Evolutionary conservation across 1,140 invertebrate genomes (phyloP).

Genomic region (Lordiphosa stackelbergi): DNA sequence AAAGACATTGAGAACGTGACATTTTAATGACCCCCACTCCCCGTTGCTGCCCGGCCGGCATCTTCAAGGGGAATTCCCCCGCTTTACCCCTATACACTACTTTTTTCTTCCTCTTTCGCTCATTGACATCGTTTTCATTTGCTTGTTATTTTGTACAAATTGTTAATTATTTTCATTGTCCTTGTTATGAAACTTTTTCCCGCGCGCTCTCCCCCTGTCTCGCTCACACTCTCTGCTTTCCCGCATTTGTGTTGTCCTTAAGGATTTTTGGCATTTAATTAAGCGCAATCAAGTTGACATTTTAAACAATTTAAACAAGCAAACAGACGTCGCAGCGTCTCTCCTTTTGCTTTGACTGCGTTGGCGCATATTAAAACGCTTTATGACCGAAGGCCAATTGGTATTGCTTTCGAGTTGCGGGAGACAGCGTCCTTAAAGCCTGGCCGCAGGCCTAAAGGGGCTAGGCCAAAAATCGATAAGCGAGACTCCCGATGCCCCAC

Average conservation of each 20-base stretch:
- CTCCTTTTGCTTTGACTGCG: constrained; percentile 34
- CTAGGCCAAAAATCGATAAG: constrained; percentile 57
- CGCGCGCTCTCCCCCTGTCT: not conserved
- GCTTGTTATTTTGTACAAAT: constrained; percentile 57
- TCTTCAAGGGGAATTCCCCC: constrained; percentile 1
- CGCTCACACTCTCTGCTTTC: not conserved
- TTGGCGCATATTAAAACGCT: constrained; percentile 68
- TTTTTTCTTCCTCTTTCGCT: constrained; percentile 23
- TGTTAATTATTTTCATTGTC: constrained; percentile 73
- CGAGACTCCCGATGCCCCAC: constrained; percentile 4
- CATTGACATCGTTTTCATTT: constrained; percentile 56
- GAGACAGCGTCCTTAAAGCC: constrained; percentile 23
- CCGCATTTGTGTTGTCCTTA: constrained; percentile 46
- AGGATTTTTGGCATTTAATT: constrained; percentile 73
- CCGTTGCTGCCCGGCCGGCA: constrained; percentile 5
- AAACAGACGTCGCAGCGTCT: constrained; percentile 42
- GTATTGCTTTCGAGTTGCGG: constrained; percentile 19
- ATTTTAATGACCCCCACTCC: constrained; percentile 27
- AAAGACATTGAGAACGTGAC: constrained; percentile 38
- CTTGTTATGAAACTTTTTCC: constrained; percentile 60
- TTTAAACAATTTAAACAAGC: constrained; percentile 74
- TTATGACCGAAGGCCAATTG: constrained; percentile 70
- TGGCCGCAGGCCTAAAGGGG: constrained; percentile 7
- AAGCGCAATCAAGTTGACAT: constrained; percentile 74
- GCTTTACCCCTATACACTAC: constrained; percentile 16